Evolutionary conservation across 2,888 invertebrate species (phyloP), one percentile per base, ranked within the genome.

Genomic region (Drosophila siamana): DNA sequence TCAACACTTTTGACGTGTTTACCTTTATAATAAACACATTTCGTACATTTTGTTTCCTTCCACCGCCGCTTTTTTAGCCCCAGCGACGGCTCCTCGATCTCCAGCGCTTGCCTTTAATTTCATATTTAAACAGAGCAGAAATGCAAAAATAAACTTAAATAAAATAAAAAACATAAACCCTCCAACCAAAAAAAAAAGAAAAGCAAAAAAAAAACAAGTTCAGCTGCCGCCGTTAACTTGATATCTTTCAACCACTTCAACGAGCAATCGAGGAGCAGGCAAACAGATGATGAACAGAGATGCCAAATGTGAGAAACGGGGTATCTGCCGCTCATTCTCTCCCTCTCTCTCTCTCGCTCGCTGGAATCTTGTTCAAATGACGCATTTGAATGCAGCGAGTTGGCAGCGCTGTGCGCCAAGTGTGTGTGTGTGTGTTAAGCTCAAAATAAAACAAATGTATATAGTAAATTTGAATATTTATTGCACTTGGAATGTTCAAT

Each of bases 21-120:
- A 86, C 71, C 80, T 82, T 88, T 74, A 69, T 82, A 77, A 83
- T 83, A 79, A 83, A 78, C 83, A 83, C 88, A 83, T 86, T 82
- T 88, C 69, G 71, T 59, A 73, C 73, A 76, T 69, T 81, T 66
- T 68, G 67, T 85, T 80, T 55, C 65, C 65, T 64, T 69, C 63
- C 57, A 48, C 44, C 66, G 59, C 60, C 66, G 26, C 26, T 7
- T 67, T 64, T 7, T 67, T 62, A 68, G 26, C 26, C 7, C 2
- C 26, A 26, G 26, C 26, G 1, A 62, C 47, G n/a, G n/a, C n/a
- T 33, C 33, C 75, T 61, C 48, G 8, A 33, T 64, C 61, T 67
- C 41, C 60, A 48, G 41, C 54, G 38, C 56, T 69, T 44, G 66
- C 50, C 46, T 70, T 77, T 62, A 54, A 68, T 67, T 78, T 80